phyloP scores from a whole-genome alignment of 2,113 vertebrate species.

The Stomatorhinus ivindoensis region DNA sequence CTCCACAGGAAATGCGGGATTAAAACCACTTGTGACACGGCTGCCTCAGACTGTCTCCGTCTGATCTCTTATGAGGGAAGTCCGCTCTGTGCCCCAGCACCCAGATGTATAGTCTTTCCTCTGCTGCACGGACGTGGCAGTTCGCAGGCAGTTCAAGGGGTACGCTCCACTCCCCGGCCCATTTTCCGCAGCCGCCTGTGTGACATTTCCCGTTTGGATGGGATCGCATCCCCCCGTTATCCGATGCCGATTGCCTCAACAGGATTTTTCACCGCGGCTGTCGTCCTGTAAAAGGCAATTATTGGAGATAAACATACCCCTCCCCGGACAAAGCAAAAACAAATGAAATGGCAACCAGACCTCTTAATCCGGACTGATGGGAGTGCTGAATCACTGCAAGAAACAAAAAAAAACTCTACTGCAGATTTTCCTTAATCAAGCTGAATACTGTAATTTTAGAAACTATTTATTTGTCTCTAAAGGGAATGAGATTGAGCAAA shows the following conservation, averaged over 20 bases:
- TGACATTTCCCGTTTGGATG: neutral
- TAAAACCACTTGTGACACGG: constrained; percentile 22
- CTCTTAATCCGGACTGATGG: neutral
- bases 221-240: neutral
- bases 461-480: neutral
- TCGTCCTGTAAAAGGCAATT: neutral
- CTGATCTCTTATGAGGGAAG: neutral
- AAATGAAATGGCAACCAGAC: neutral
- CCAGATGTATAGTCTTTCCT: neutral
- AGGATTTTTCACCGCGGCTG: neutral
- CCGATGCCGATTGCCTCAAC: neutral
- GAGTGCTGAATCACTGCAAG: neutral
- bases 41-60: constrained; percentile 11
- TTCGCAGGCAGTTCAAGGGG: constrained; percentile 2
- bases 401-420: neutral
- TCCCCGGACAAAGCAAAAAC: neutral
- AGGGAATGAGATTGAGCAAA: neutral
- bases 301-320: neutral
- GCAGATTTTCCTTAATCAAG: neutral
- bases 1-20: constrained; percentile 11
- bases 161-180: too few relatives aligned
- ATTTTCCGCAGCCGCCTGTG: neutral
- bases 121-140: neutral
- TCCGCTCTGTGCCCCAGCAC: neutral
- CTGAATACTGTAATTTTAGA: neutral